These are phyloP conservation scores for Okapia johnstoni DNA, from an alignment of 2,113 vertebrate species.

Conservation along the genomic window DNA sequence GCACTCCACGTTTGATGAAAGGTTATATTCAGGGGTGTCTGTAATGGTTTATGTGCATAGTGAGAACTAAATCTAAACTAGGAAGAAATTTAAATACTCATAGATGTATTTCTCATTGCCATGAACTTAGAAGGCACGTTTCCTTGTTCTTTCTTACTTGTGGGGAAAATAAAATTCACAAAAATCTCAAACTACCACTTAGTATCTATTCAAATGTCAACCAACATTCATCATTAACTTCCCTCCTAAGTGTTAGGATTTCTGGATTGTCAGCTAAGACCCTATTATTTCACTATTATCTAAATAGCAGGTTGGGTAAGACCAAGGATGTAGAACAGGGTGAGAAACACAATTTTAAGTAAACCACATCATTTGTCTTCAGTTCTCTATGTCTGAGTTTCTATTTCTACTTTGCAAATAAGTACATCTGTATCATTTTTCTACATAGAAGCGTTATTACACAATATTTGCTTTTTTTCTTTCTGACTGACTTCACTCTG, in stretches of 20 bases:
- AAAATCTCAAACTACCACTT: background rate
- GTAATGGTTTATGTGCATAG: background rate
- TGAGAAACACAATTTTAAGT: background rate
- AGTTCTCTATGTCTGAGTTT: background rate
- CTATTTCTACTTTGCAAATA: background rate
- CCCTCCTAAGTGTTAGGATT: background rate
- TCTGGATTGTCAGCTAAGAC: background rate
- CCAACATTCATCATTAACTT: background rate
- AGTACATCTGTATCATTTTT: background rate
- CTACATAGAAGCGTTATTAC: background rate
- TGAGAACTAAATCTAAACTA: background rate
- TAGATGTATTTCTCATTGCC: background rate
- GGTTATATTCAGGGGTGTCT: background rate
- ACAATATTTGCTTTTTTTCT: background rate
- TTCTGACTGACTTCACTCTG: background rate
- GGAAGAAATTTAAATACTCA: background rate
- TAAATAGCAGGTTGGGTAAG: background rate
- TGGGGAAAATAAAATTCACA: background rate
- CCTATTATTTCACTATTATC: background rate
- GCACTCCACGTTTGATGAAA: background rate
- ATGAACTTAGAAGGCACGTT: background rate
- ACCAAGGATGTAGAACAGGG: background rate
- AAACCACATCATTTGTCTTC: background rate
- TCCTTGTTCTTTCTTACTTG: background rate
- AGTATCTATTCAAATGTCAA: background rate